Base-by-base conservation (phyloP, 2,888 invertebrate species). In the Hyppa rectilinea region DNA sequence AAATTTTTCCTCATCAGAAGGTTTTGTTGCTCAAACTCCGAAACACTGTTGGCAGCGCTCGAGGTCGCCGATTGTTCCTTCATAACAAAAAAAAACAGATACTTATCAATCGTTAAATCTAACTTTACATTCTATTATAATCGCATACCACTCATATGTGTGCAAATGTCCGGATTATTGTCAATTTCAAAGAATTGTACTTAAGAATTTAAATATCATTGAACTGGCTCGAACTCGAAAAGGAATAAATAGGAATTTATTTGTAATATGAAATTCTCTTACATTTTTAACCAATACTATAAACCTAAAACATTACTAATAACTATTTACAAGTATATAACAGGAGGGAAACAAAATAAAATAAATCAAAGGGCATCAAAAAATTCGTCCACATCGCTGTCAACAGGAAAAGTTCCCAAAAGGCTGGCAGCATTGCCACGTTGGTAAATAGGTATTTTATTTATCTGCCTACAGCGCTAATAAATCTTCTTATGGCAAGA, bases 51-150 rank as follows among this genome's bases (percentile, higher is more conserved):
- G 43, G 95, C 96, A 53, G 96, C 92, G 74, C 96, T 96, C 47
- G 96, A 96, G 34, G 96, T 95, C 55, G 96, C 95, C 34, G 96
- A 96, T 82, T 95, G 93, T 88, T 96, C 96, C 96, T 96, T 75
- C 64, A 49, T 71, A 85, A 82, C 75, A 82, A 84, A 80, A 78
- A 80, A 82, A 80, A 52, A 58, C 31, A 61, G 63, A 83, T 67
- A 47, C 68, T 83, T 85, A 85, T 85, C 85, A 62, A 40, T 78
- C 34, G 38, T 65, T 69, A 71, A 81, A 86, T 85, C 86, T 78
- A 78, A 83, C 71, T 81, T 76, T 76, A 80, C 81, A 69, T 84
- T 83, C 83, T 83, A 84, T 78, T 81, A 84, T 86, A 80, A 83
- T 73, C 81, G 71, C 76, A 81, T 83, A 78, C 81, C 76, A 75